phyloP scores from a whole-genome alignment of 2,888 invertebrate genomes.

The Conchocele bisecta region DNA sequence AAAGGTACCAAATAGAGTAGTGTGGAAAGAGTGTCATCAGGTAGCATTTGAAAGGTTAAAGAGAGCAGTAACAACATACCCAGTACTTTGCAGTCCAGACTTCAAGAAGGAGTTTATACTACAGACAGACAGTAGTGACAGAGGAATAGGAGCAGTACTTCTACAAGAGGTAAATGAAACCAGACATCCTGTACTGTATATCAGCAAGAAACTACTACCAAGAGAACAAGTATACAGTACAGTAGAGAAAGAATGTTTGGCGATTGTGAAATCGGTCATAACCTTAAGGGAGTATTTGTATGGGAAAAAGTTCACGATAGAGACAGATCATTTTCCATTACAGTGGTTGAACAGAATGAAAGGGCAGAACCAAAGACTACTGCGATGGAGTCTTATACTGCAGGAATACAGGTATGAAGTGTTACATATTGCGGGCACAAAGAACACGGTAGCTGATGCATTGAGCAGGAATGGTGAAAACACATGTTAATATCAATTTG shows the following conservation, averaged over 20 bases:
- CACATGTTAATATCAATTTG: no score
- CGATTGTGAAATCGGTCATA: background rate
- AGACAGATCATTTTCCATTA: background rate
- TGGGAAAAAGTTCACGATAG: background rate
- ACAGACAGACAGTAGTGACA: background rate
- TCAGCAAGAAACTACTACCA: constrained; percentile 4
- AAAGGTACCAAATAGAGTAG: background rate
- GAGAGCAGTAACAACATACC: background rate
- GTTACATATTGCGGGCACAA: background rate
- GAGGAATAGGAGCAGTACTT: background rate
- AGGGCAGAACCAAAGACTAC: background rate
- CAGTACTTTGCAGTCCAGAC: background rate
- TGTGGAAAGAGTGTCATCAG: background rate
- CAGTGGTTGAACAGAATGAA: background rate
- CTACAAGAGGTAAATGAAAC: background rate
- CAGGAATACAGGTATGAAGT: background rate
- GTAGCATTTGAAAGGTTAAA: background rate
- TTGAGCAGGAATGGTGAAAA: background rate
- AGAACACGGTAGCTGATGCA: background rate
- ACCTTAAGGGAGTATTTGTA: background rate
- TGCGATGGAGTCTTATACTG: background rate
- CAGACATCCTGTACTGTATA: background rate
- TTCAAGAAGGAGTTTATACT: background rate
- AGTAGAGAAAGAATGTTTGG: background rate
- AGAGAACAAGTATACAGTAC: background rate